Percentiles rank a stretch among this genome's conserved stretches.
phyloP scores from a whole-genome alignment of 1,140 invertebrate genomes.

The Ectropis grisescens region DNA sequence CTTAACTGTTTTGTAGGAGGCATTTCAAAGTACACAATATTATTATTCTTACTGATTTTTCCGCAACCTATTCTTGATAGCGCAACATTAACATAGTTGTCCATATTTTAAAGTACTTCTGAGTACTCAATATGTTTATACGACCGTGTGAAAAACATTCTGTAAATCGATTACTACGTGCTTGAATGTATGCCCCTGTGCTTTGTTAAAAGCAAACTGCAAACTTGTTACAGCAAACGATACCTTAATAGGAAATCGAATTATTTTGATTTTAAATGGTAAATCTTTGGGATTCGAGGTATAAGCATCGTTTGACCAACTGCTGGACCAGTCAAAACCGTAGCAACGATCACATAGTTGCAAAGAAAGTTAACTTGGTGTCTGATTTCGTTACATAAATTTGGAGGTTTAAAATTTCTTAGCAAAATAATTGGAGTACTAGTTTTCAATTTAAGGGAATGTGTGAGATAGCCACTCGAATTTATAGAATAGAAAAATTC shows the following conservation, averaged over 20 bases:
- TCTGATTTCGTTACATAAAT: conserved; percentile 20
- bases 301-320: too few relatives aligned
- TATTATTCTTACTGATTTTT: conserved; percentile 22
- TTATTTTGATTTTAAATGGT: conserved; percentile 16
- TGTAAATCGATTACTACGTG: conserved; percentile 20
- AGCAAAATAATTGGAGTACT: conserved; percentile 16
- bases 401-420: conserved; percentile 20
- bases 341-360: conserved; percentile 16
- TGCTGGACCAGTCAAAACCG: too few relatives aligned
- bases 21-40: conserved; percentile 18
- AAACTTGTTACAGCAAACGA: conserved; percentile 15
- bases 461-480: conserved; percentile 11
- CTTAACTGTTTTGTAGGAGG: conserved; percentile 1
- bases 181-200: too few relatives aligned
- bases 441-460: conserved; percentile 18
- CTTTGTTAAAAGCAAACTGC: too few relatives aligned
- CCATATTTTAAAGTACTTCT: too few relatives aligned
- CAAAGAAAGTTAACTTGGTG: conserved; percentile 16
- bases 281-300: conserved; percentile 14
- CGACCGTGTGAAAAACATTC: conserved; percentile 16
- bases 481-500: conserved; percentile 19
- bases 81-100: conserved; percentile 17
- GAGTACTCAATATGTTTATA: too few relatives aligned
- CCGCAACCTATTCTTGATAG: conserved; percentile 13
- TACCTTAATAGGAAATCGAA: conserved; percentile 13